Percentiles rank a stretch among this genome's conserved stretches.
These are phyloP conservation scores for Sinelater perroti DNA, from an alignment of 2,888 invertebrate species.

Conservation along the genomic window DNA sequence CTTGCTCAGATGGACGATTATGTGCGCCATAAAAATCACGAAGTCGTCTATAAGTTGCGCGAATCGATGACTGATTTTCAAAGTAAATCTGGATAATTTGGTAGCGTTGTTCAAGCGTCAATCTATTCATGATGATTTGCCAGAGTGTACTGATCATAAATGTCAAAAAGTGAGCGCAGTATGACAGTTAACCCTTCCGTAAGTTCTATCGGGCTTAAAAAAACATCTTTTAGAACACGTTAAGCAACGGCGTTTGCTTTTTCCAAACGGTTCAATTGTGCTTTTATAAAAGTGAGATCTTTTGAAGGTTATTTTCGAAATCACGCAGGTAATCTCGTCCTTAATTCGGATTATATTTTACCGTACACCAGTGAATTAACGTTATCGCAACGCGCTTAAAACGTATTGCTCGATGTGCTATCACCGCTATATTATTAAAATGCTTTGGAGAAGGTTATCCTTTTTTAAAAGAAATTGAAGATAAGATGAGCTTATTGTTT, in stretches of 20 bases:
- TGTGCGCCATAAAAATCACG: no score
- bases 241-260: slow-evolving; percentile 49
- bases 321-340: slow-evolving; percentile 52
- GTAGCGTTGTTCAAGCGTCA: no score
- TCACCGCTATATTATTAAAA: slow-evolving; percentile 17
- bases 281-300: slow-evolving; percentile 54
- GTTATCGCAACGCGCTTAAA: slow-evolving; percentile 47
- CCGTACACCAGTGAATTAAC: slow-evolving; percentile 45
- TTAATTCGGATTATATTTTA: slow-evolving; percentile 52
- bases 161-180: no score
- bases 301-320: slow-evolving; percentile 48
- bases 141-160: no score
- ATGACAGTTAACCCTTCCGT: no score
- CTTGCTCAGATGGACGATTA: no score
- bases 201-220: no score
- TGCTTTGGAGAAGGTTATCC: slow-evolving; percentile 52
- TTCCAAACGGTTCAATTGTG: slow-evolving; percentile 52
- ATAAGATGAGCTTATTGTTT: slow-evolving; percentile 53
- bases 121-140: no score
- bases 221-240: slow-evolving; percentile 53
- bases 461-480: slow-evolving; percentile 44
- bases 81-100: no score
- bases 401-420: slow-evolving; percentile 4
- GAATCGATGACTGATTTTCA: no score
- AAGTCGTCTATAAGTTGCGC: no score